Evolutionary conservation across 2,888 invertebrate species (phyloP), one percentile per base, ranked within the genome.

Genomic region (Scaptomyza reducta): DNA sequence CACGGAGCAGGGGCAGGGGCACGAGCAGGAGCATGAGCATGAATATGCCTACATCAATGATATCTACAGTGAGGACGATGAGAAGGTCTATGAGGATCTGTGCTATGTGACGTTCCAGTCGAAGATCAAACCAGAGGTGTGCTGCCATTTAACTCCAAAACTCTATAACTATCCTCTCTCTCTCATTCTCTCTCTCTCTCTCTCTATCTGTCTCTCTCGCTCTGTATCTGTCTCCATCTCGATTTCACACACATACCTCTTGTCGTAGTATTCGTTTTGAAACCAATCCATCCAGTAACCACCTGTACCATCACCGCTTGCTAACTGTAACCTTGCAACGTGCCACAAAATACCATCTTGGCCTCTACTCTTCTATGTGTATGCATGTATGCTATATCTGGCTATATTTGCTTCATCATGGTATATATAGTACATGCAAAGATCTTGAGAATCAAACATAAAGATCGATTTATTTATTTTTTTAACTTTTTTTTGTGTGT

Each of bases 51-150:
- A 91, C 72, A 85, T 91, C 64, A 89, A 87, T 65, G 90, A 90
- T 62, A 89, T 91, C 77, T 90, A 90, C 70, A 89, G 88, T 70
- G 89, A 91, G 62, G 91, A 94, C 78, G 96, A 96, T 85, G 96
- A 96, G 91, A 96, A 96, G 92, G 95, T 96, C 89, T 97, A 97
- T 92, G 97, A 96, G 92, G 96, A 97, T 92, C 94, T 97, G 83
- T 96, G 96, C 93, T 97, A 96, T 92, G 96, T 96, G 90, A 96
- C 96, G 90, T 95, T 96, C 92, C 95, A 77, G 94, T 95, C 82
- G 92, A 93, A 78, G 92, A 93, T 90, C 38, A 84, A 88, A 78
- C 94, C 95, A 77, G 95, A 95, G 95, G 95, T 95, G 91, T 88
- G 88, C 87, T 58, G 60, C 60, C 71, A 55, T 64, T 51, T 44